Percentiles rank a stretch among this genome's conserved stretches.
Conservation (phyloP, 2,888 invertebrate genomes). For the Harpalus rufipes region DNA sequence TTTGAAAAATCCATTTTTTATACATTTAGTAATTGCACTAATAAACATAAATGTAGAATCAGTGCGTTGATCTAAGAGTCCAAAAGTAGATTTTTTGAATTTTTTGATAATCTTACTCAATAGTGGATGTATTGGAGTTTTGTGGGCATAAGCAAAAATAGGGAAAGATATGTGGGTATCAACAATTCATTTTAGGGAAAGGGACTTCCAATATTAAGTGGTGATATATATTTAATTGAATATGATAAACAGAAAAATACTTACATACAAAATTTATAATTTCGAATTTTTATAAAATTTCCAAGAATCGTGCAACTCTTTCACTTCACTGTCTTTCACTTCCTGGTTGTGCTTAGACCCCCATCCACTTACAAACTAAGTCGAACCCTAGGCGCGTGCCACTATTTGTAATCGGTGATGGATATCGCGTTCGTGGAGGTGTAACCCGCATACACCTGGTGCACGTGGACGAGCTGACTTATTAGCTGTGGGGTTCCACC, state of each 20-base stretch:
- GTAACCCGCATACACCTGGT: slow-evolving; percentile 77
- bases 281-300: background rate
- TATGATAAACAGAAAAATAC: background rate
- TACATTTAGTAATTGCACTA: no score
- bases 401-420: slow-evolving; percentile 5
- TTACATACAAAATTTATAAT: background rate
- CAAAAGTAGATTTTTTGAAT: no score
- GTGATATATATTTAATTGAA: no score
- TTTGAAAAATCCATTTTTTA: no score
- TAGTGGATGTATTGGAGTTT: no score
- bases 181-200: no score
- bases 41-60: no score
- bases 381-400: background rate
- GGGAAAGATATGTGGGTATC: no score
- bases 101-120: no score
- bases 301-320: background rate
- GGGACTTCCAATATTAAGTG: no score
- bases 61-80: no score
- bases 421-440: slow-evolving; percentile 20
- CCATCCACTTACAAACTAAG: background rate
- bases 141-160: no score
- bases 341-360: background rate
- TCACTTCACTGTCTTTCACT: background rate
- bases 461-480: background rate
- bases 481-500: background rate